Conservation (phyloP, 2,113 vertebrate species). For the Phoenicopterus ruber region DNA sequence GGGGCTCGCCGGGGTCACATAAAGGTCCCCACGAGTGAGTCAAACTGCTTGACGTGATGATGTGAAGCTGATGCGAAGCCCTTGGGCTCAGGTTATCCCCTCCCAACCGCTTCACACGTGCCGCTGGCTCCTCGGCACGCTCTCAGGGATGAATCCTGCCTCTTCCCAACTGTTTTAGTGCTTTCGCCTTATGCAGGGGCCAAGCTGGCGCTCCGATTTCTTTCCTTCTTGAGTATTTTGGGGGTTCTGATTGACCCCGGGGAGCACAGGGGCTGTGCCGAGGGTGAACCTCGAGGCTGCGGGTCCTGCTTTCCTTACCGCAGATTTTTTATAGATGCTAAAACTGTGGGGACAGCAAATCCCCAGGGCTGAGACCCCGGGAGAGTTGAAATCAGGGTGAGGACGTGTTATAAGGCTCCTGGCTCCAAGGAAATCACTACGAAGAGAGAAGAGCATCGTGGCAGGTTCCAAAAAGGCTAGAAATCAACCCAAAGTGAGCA, state of each 20-base stretch:
- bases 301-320: background rate
- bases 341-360: background rate
- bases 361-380: accelerated
- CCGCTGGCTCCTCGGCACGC: background rate
- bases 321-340: background rate
- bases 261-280: accelerated
- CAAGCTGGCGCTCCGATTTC: background rate
- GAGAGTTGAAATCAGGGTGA: background rate
- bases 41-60: background rate
- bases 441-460: background rate
- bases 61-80: background rate
- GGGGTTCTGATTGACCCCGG: background rate
- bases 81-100: background rate
- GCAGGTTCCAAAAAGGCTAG: background rate
- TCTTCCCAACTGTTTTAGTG: background rate
- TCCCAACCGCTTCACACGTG: background rate
- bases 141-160: background rate
- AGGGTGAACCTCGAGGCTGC: background rate
- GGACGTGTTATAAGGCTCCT: background rate
- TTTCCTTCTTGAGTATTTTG: background rate
- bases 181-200: accelerated
- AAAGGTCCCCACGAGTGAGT: background rate
- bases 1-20: accelerated
- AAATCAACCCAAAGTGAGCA: background rate
- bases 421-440: background rate